phyloP scores from a whole-genome alignment of 2,888 invertebrate genomes.

The Orgyia antiqua region DNA sequence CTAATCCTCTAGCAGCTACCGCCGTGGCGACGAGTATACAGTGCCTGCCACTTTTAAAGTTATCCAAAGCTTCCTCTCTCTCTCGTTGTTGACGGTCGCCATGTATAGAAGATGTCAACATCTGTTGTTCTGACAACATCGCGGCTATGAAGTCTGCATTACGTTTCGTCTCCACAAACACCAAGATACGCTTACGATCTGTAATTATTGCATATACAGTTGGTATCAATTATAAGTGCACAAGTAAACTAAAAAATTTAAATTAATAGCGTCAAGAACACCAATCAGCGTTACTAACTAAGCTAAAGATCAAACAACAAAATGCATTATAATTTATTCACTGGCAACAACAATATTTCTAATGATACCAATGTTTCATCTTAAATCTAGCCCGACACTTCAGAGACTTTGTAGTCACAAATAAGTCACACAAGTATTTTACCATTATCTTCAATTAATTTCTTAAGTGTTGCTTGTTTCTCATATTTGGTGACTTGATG shows the following conservation, averaged over 20 bases:
- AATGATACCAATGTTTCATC: no score
- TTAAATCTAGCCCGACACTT: no score
- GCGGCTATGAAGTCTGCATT: constrained; percentile 94
- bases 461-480: constrained; percentile 85
- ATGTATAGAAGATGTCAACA: constrained; percentile 97
- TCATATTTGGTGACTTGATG: constrained; percentile 82
- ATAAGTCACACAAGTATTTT: no score
- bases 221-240: neutral
- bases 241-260: no score
- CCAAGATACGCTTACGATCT: constrained; percentile 80
- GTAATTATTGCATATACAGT: constrained; percentile 7
- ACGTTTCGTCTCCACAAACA: constrained; percentile 95
- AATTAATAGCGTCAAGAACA: neutral
- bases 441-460: constrained; percentile 80
- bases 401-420: no score
- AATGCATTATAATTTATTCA: no score
- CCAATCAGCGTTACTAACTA: no score
- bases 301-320: no score
- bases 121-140: constrained; percentile 85
- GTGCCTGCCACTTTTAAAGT: constrained; percentile 88
- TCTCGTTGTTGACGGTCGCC: constrained; percentile 98
- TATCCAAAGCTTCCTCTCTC: constrained; percentile 94
- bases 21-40: constrained; percentile 95
- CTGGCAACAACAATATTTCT: no score
- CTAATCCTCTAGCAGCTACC: constrained; percentile 94